Base-by-base conservation (phyloP, 2,888 invertebrate genomes). In the Agrochola litura region DNA sequence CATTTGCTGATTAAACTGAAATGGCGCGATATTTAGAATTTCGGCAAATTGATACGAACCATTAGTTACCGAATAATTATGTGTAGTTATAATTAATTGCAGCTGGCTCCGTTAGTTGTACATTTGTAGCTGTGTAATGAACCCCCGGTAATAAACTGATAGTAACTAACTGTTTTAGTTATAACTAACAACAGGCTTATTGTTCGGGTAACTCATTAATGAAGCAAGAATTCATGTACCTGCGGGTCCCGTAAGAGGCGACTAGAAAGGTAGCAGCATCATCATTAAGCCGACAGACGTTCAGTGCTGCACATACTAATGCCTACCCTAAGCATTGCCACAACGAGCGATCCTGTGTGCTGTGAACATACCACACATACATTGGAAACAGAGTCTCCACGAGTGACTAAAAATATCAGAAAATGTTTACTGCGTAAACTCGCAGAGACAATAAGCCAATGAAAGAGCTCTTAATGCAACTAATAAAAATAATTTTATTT, bases 381-480 rank as follows among this genome's bases (percentile, higher is more conserved):
- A 30, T 30, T 30, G 30, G 2, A 54, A 63, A 52, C 12, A 46
- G 46, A 22, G 16, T 6, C 22, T 64, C 4, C 19, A 60, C 12
- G 49, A 30, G 22, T 12, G 25, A 16, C n/a, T 22, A 60, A 54
- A 54, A n/a, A 41, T 56, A 46, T 37, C 19, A 12, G 8, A 37
- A 16, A 54, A 19, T 25, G 19, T 54, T 46, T 12, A 61, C 37
- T 30, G 56, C 14, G 49, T 12, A 46, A 56, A 19, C 71, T 64
- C 19, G 14, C 49, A 14, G 41, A 6, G 1, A 12, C 16, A 14
- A 70, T 64, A 64, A 41, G 19, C 30, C 64, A 76, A 56, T 70
- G 66, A 73, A 77, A 73, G n/a, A 75, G 52, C 81, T 67, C 52
- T 76, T 86, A 80, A 84, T 81, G 65, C 74, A 41, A 69, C 22